A percentile compares a stretch with the other conserved stretches of the same genome.
Evolutionary conservation across 2,113 vertebrate genomes (phyloP).

Genomic region (Spilogale gracilis): DNA sequence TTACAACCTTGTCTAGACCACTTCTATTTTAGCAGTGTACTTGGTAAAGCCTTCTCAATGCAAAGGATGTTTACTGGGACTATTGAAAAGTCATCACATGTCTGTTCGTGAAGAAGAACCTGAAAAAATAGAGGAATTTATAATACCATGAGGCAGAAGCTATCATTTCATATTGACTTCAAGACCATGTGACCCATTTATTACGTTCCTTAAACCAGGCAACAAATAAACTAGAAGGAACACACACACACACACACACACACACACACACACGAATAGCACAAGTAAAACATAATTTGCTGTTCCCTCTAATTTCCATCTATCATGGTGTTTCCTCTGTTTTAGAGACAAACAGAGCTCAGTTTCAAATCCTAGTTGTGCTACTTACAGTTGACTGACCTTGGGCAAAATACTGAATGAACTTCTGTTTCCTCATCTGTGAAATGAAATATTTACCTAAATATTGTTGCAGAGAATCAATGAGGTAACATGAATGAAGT

Average conservation of each 20-base stretch:
- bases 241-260: not conserved
- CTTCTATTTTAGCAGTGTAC: not conserved
- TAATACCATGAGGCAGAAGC: not conserved
- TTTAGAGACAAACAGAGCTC: conserved; percentile 5
- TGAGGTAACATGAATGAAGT: not conserved
- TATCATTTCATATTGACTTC: conserved; percentile 26
- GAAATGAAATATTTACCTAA: conserved; percentile 47
- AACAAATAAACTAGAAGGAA: not conserved
- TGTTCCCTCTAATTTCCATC: not conserved
- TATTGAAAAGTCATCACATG: not conserved
- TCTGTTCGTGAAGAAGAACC: conserved; percentile 30
- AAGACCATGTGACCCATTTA: not conserved
- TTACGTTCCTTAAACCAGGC: not conserved
- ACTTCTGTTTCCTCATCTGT: conserved; percentile 11
- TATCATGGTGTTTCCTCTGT: not conserved
- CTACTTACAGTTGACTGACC: not conserved
- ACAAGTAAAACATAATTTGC: not conserved
- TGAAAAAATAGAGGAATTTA: conserved; percentile 38
- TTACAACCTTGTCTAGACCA: not conserved
- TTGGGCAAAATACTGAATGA: conserved; percentile 11
- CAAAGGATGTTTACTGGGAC: not conserved
- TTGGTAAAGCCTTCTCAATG: conserved; percentile 41
- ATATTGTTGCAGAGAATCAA: not conserved
- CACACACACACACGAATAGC: not conserved
- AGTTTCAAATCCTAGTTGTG: not conserved